Conservation (phyloP, 1,140 invertebrate species). For the Phthorimaea operculella region DNA sequence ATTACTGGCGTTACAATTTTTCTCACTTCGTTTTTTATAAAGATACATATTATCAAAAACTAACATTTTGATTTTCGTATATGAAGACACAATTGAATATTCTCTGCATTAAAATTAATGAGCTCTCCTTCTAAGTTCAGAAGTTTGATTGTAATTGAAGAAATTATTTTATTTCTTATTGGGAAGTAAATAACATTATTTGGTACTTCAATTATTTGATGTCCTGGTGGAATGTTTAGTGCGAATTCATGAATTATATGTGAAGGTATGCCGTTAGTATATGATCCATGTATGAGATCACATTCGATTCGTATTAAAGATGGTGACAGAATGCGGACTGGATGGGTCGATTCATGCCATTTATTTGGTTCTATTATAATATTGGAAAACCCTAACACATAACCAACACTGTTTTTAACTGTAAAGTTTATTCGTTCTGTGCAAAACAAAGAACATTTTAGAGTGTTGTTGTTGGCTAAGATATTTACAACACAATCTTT, state of each 20-base stretch:
- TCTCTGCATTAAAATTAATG: conserved; percentile 6
- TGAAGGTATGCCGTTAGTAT: conserved; percentile 6
- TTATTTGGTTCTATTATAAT: conserved; percentile 7
- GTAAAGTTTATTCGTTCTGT: conserved; percentile 8
- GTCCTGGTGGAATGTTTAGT: conserved; percentile 8
- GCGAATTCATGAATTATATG: conserved; percentile 10
- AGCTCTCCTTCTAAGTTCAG: neutral
- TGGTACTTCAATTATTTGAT: conserved; percentile 7
- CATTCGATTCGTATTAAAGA: conserved; percentile 11
- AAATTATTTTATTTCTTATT: conserved; percentile 1
- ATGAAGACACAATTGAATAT: conserved; percentile 6
- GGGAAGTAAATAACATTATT: conserved; percentile 13
- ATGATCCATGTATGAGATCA: conserved; percentile 10
- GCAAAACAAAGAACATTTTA: conserved; percentile 7
- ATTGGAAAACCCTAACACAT: conserved; percentile 5
- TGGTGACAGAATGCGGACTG: conserved; percentile 9
- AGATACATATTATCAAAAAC: neutral
- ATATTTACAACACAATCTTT: conserved; percentile 4
- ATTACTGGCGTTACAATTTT: neutral
- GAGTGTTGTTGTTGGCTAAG: conserved; percentile 4
- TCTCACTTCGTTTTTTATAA: neutral
- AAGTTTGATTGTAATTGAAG: conserved; percentile 1
- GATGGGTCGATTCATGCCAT: conserved; percentile 7
- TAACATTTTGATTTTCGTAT: neutral
- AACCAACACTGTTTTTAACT: neutral